Base-by-base conservation (phyloP, 1,140 invertebrate species). In the Eueides isabella region DNA sequence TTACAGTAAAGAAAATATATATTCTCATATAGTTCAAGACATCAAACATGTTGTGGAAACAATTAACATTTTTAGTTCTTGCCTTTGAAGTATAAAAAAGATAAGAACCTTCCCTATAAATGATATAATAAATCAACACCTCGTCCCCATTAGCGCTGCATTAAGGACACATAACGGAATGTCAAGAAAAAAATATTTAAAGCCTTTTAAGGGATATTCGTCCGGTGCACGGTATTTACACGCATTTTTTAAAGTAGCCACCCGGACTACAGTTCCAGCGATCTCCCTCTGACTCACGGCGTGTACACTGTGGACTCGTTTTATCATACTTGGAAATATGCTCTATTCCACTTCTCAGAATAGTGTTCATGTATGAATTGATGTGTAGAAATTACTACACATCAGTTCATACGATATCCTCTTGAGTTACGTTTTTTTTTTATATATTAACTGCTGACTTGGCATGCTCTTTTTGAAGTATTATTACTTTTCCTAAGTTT, bases 141-240 rank as follows among this genome's bases (percentile, higher is more conserved):
- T 72, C 48, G 44, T 2, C 44, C 6, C 48, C 41, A 72, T 72
- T 72, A 71, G 44, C 16, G 29, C 19, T 33, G 26, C 64, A 38
- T 33, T 67, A 66, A 67, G 63, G 64, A 72, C 41, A 38, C 14
- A n/a, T 29, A 19, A 33, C 26, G 44, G 48, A 44, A 61, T 66
- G 48, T 14, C 7, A n/a, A 29, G 64, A 67, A 67, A 44, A 72
- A 72, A 41, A 19, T 19, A 19, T 44, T 33, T 55, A 48, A 68
- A 74, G 31, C 72, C 66, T 68, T 74, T 74, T 68, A 68, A 62
- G 72, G 2, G 55, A 3, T 30, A 61, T 33, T 68, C 72, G 62
- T 74, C 72, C 66, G 72, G 48, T 72, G 26, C 61, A 6, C 35
- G 61, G 66, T 68, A 68, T 74, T 74, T 74, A 74, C 66, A 33